A percentile compares a stretch with the other conserved stretches of the same genome.
These are phyloP conservation scores for Hirtodrosophila cameraria DNA, from an alignment of 2,888 invertebrate genomes.

Conservation along the genomic window DNA sequence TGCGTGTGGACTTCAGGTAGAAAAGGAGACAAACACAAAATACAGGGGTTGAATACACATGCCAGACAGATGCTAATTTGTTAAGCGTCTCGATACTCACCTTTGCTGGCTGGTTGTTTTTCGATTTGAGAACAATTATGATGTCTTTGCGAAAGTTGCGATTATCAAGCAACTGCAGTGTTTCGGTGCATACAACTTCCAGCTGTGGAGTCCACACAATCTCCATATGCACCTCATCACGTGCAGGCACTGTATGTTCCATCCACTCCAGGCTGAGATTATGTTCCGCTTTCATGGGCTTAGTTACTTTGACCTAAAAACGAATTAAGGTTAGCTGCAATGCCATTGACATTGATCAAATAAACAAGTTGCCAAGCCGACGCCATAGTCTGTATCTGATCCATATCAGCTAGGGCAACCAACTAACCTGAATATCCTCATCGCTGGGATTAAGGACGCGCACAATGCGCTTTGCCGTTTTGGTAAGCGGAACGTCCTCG, in stretches of 20 bases:
- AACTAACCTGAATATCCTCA: constrained; percentile 84
- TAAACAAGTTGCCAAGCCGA: constrained; percentile 53
- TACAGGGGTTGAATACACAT: constrained; percentile 18
- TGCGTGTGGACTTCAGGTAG: constrained; percentile 74
- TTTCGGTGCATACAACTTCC: constrained; percentile 87
- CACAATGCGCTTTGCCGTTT: constrained; percentile 85
- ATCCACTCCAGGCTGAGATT: constrained; percentile 86
- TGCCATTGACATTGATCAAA: constrained; percentile 59
- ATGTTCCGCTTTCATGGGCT: constrained; percentile 86
- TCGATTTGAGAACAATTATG: constrained; percentile 87
- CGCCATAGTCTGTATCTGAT: constrained; percentile 16
- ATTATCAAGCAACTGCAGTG: constrained; percentile 87
- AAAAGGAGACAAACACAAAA: neutral
- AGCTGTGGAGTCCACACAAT: constrained; percentile 88
- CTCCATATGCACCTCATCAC: constrained; percentile 85
- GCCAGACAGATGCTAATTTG: too few relatives aligned
- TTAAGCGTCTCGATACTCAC: constrained; percentile 58
- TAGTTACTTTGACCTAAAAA: constrained; percentile 85
- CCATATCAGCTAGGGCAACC: constrained; percentile 24
- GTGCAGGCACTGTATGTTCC: constrained; percentile 85
- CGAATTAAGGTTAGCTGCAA: constrained; percentile 4
- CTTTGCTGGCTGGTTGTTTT: constrained; percentile 79
- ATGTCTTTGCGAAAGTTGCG: constrained; percentile 88
- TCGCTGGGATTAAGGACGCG: constrained; percentile 86
- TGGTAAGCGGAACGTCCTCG: constrained; percentile 87